Conservation (phyloP, 2,797 vertebrate genomes). For the Chaetodon trifasciatus region DNA sequence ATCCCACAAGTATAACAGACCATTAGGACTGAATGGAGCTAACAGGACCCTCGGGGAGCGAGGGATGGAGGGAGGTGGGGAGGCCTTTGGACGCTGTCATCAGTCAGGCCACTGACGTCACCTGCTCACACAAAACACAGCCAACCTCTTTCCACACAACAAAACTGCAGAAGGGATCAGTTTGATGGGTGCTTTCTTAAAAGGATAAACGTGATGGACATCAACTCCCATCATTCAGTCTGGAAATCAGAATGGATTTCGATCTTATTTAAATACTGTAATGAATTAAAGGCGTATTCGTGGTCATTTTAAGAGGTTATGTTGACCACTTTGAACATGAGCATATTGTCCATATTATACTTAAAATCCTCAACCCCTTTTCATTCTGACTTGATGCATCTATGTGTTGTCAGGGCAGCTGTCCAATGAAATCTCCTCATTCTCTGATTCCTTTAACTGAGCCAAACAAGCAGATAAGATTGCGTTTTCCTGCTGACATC, state of each 20-base stretch:
- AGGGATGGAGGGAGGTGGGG: conserved; percentile 46
- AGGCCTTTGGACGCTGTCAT: conserved; percentile 52
- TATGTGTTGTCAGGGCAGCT: neutral
- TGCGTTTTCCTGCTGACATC: conserved; percentile 78
- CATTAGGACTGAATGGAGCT: conserved; percentile 48
- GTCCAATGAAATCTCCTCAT: conserved; percentile 36
- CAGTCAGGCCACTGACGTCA: conserved; percentile 69
- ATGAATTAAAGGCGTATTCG: neutral
- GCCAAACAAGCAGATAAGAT: conserved; percentile 28
- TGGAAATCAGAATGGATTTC: neutral
- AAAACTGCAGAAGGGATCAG: neutral
- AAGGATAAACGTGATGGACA: neutral
- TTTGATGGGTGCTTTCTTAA: neutral
- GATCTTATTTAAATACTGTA: neutral
- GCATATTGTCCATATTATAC: neutral
- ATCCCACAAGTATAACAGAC: conserved; percentile 43
- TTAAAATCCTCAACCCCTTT: neutral
- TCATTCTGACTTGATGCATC: neutral
- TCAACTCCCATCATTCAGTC: neutral
- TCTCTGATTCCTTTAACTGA: conserved; percentile 25
- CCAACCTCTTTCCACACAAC: conserved; percentile 10
- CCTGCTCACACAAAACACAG: conserved; percentile 42
- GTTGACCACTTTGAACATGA: neutral
- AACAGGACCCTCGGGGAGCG: conserved; percentile 53
- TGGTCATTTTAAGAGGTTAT: neutral